These are phyloP conservation scores for Eupsittula cactorum DNA, from an alignment of 2,113 vertebrate species.

Conservation along the genomic window DNA sequence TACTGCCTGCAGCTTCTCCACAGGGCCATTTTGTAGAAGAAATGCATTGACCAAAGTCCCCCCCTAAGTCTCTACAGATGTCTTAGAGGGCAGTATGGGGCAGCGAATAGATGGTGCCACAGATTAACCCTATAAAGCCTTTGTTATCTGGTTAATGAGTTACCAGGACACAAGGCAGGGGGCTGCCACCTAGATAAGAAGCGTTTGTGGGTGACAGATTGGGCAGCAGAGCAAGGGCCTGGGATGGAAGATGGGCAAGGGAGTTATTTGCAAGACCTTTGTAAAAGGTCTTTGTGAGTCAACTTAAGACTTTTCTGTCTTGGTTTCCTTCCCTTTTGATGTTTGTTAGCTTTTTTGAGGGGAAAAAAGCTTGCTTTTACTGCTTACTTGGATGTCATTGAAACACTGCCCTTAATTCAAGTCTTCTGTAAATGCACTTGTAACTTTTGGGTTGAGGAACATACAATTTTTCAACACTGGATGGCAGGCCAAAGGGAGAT, in stretches of 20 bases:
- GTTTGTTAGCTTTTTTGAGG: background rate
- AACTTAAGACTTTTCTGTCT: background rate
- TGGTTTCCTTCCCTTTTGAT: background rate
- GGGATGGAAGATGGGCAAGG: background rate
- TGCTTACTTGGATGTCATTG: background rate
- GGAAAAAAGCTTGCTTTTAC: background rate
- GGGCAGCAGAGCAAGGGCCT: background rate
- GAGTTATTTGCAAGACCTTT: background rate
- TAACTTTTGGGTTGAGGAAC: background rate
- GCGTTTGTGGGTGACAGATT: rapidly evolving
- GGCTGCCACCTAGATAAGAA: background rate
- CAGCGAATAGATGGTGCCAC: background rate
- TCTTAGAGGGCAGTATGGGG: background rate
- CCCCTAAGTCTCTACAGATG: background rate
- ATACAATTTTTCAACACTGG: background rate
- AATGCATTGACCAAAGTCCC: background rate
- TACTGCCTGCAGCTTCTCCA: background rate
- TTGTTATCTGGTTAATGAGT: background rate
- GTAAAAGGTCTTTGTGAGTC: background rate
- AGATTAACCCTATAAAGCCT: background rate
- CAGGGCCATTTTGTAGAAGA: background rate
- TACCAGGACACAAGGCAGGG: background rate
- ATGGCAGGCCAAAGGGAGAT: background rate
- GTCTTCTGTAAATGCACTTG: background rate
- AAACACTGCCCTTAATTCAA: background rate